phyloP scores from a whole-genome alignment of 2,113 vertebrate species.

The Orientallactaga bullata region DNA sequence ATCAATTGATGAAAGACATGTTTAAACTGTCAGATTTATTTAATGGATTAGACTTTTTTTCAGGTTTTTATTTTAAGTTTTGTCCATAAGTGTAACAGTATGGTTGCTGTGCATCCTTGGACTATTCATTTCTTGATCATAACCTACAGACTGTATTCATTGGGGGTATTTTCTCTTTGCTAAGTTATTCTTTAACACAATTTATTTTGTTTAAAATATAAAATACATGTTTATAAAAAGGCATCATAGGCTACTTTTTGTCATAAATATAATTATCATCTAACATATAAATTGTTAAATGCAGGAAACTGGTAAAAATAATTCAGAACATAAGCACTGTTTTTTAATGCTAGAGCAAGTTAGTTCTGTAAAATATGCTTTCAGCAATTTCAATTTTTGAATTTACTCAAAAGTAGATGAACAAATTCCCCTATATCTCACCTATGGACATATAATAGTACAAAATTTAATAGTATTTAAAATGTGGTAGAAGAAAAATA shows the following conservation, averaged over 20 bases:
- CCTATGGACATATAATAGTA: background rate
- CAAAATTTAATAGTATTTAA: no score
- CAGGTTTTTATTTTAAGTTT: background rate
- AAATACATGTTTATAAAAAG: background rate
- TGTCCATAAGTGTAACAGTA: background rate
- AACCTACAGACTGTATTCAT: background rate
- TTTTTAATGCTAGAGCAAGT: background rate
- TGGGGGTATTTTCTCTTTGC: background rate
- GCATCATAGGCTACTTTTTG: background rate
- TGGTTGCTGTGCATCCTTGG: background rate
- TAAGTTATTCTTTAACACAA: background rate
- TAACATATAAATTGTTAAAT: background rate
- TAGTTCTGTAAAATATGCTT: background rate
- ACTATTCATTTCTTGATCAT: background rate
- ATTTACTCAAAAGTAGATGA: background rate
- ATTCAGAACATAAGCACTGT: background rate
- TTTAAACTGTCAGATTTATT: background rate
- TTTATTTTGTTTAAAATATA: background rate
- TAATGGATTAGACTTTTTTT: background rate
- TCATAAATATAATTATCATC: background rate
- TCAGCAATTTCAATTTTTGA: background rate
- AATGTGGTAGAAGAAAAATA: background rate
- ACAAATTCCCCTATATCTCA: background rate
- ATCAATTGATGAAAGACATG: background rate
- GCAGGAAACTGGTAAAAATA: background rate